These are phyloP conservation scores for Cichlasoma orientale DNA, from an alignment of 2,797 vertebrate species.

Conservation along the genomic window DNA sequence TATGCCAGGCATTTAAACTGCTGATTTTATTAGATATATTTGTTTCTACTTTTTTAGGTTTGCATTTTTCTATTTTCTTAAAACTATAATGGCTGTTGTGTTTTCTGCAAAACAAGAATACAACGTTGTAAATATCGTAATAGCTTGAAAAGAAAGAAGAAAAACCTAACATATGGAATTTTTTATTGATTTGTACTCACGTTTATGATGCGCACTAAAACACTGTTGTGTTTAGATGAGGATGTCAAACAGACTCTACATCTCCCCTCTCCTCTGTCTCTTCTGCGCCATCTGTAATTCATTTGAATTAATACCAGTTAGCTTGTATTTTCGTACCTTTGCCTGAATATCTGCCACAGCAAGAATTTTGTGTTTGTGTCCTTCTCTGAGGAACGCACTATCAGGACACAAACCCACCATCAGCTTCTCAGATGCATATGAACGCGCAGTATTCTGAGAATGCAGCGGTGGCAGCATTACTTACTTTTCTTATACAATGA, in stretches of 20 bases:
- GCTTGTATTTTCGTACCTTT: slow-evolving; percentile 35
- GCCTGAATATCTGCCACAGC: slow-evolving; percentile 45
- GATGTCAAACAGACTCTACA: slow-evolving; percentile 15
- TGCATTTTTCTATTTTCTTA: neutral
- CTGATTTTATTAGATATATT: slow-evolving; percentile 5
- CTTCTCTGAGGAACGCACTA: slow-evolving; percentile 38
- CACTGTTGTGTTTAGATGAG: slow-evolving; percentile 33
- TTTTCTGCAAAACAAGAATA: neutral
- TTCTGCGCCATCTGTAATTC: slow-evolving; percentile 46
- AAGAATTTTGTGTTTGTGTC: slow-evolving; percentile 38
- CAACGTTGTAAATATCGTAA: neutral
- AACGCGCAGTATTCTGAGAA: neutral
- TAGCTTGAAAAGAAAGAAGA: neutral
- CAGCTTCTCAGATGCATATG: slow-evolving; percentile 29
- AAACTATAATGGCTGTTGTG: neutral
- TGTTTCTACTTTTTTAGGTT: neutral
- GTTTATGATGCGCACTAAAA: neutral
- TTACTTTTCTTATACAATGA: neutral
- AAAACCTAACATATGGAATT: neutral
- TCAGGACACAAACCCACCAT: slow-evolving; percentile 53
- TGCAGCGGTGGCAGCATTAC: neutral
- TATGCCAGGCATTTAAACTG: neutral
- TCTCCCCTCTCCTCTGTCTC: slow-evolving; percentile 48
- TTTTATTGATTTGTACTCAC: neutral
- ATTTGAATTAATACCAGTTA: slow-evolving; percentile 64